Conservation (phyloP, 2,888 invertebrate species). For the Cephus sareptanus region DNA sequence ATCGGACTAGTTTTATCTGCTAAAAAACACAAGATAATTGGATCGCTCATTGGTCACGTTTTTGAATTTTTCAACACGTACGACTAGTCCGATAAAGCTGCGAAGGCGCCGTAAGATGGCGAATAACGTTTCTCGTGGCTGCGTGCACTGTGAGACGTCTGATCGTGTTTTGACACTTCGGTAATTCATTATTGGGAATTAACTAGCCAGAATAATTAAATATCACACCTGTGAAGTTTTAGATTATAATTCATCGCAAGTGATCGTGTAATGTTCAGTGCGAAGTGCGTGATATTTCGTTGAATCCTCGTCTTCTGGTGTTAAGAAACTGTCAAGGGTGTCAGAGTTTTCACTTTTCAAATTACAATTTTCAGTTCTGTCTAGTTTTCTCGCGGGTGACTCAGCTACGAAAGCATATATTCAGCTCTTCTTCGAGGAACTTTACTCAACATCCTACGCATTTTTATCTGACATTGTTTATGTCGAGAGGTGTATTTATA, state of each 20-base stretch:
- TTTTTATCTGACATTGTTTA: slow-evolving; percentile 27
- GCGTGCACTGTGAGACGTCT: not conserved
- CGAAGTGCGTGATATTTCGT: not conserved
- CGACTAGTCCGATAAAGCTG: not conserved
- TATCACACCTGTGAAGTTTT: not conserved
- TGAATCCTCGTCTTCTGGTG: not conserved
- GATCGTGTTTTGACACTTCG: not conserved
- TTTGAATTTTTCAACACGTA: not conserved
- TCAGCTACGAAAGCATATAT: not conserved
- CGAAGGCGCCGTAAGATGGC: not conserved
- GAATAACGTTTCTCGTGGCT: not conserved
- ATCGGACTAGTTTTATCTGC: not conserved
- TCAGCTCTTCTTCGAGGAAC: not conserved
- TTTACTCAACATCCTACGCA: slow-evolving; percentile 6
- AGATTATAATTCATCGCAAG: not conserved
- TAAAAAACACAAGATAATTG: not conserved
- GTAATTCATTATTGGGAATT: not conserved
- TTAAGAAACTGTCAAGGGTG: not conserved
- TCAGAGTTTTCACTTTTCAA: not conserved
- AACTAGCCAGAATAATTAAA: not conserved
- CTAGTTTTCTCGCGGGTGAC: slow-evolving; percentile 23
- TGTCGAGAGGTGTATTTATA: slow-evolving; percentile 40
- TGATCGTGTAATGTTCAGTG: not conserved
- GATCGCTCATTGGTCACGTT: not conserved
- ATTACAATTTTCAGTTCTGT: not conserved